Conservation (phyloP, 37 sponge, comb jelly and placozoan species). For the Halichondria panicea region DNA sequence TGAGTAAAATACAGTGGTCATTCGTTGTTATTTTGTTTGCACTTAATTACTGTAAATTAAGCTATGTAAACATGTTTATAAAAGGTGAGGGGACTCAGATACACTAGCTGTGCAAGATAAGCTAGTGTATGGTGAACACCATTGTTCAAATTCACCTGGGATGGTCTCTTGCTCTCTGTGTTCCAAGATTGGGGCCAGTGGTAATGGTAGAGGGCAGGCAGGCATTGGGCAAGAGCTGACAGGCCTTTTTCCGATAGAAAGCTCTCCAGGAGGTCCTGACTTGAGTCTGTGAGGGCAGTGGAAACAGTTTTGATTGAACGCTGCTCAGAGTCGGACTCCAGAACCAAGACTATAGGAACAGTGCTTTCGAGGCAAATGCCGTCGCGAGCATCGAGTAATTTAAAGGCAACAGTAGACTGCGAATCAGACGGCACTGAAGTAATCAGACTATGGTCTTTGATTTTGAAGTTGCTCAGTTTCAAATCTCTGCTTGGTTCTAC, state of each 20-base stretch:
- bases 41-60: too few relatives aligned
- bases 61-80: too few relatives aligned
- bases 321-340: neutral
- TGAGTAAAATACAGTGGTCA: neutral
- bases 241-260: slow-evolving; percentile 44
- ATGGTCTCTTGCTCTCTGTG: neutral
- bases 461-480: too few relatives aligned
- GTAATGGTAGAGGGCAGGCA: slow-evolving; percentile 57
- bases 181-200: slow-evolving; percentile 37
- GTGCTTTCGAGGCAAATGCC: neutral
- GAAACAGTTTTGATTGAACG: neutral
- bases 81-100: too few relatives aligned
- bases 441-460: too few relatives aligned
- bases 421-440: too few relatives aligned
- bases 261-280: slow-evolving; percentile 20
- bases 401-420: slow-evolving; percentile 11
- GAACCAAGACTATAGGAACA: neutral
- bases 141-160: neutral
- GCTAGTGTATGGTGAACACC: neutral
- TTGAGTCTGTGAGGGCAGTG: neutral
- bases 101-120: neutral
- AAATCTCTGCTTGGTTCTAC: too few relatives aligned
- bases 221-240: slow-evolving; percentile 25
- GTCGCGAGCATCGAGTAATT: neutral
- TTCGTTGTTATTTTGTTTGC: too few relatives aligned